phyloP scores from a whole-genome alignment of 2,113 vertebrate genomes.

The Anoplopoma fimbria region DNA sequence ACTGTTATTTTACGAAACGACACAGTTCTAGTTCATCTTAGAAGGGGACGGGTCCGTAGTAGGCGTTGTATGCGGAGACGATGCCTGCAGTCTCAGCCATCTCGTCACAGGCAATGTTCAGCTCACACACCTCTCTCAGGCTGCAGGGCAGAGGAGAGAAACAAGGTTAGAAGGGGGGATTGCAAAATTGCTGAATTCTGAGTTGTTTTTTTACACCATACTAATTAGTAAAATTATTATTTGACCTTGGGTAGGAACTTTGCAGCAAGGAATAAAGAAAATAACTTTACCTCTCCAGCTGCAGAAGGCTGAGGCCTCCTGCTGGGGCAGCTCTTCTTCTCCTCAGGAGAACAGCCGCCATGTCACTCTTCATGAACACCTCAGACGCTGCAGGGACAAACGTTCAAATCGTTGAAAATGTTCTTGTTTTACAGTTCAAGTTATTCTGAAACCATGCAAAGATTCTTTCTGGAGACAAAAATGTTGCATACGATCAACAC shows the following conservation, averaged over 20 bases:
- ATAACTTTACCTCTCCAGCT: conserved; percentile 79
- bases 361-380: conserved; percentile 81
- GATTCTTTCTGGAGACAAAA: conserved; percentile 3
- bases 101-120: conserved; percentile 84
- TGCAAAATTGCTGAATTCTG: background rate
- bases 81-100: conserved; percentile 86
- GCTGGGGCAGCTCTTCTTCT: conserved; percentile 68
- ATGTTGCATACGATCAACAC: conserved; percentile 69
- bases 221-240: background rate
- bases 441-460: background rate
- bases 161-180: background rate
- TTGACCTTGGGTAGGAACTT: background rate
- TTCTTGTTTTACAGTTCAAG: background rate
- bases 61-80: conserved; percentile 83
- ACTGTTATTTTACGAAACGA: conserved; percentile 18
- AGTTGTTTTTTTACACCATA: background rate
- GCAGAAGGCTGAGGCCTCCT: conserved; percentile 69
- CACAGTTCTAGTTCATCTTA: conserved; percentile 63
- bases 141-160: conserved; percentile 63
- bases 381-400: conserved; percentile 42
- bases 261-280: background rate
- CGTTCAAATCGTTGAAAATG: background rate
- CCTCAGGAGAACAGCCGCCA: conserved; percentile 79
- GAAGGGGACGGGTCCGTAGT: conserved; percentile 86
- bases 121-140: conserved; percentile 87